Percentiles rank a stretch among this genome's conserved stretches.
These are phyloP conservation scores for Patella depressa DNA, from an alignment of 2,888 invertebrate genomes.

Conservation along the genomic window DNA sequence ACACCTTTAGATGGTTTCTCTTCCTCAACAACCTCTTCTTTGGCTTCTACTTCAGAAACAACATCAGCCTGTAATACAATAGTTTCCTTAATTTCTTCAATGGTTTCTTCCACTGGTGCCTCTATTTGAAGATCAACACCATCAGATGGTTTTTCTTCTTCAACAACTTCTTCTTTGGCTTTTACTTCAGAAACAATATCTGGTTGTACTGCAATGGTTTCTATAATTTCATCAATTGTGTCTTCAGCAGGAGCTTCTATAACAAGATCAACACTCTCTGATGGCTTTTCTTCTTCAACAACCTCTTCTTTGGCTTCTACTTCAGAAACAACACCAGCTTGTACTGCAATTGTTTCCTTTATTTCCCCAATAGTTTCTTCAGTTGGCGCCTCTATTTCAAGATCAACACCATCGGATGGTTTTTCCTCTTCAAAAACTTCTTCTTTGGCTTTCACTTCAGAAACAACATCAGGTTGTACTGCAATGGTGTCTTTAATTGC, in stretches of 20 bases:
- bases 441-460: slow-evolving; percentile 33
- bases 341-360: slow-evolving; percentile 14
- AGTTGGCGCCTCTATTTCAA: slow-evolving; percentile 26
- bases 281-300: slow-evolving; percentile 18
- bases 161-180: slow-evolving; percentile 25
- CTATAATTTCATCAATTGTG: slow-evolving; percentile 26
- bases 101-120: slow-evolving; percentile 29
- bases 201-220: slow-evolving; percentile 21
- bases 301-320: slow-evolving; percentile 17
- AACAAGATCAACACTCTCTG: slow-evolving; percentile 21
- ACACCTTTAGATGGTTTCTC: slow-evolving; percentile 30
- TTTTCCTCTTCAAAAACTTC: slow-evolving; percentile 26
- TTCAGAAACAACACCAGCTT: slow-evolving; percentile 15
- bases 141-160: slow-evolving; percentile 28
- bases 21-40: slow-evolving; percentile 38
- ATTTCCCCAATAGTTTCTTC: slow-evolving; percentile 26
- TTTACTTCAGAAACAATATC: slow-evolving; percentile 27
- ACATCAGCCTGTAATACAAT: slow-evolving; percentile 25
- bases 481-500: slow-evolving; percentile 16
- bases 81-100: slow-evolving; percentile 26
- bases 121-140: slow-evolving; percentile 27
- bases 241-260: slow-evolving; percentile 34
- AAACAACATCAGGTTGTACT: neutral
- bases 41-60: slow-evolving; percentile 32
- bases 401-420: slow-evolving; percentile 23